Percentiles rank a stretch among this genome's conserved stretches.
These are phyloP conservation scores for Podargus strigoides DNA, from an alignment of 2,797 vertebrate species.

Conservation along the genomic window DNA sequence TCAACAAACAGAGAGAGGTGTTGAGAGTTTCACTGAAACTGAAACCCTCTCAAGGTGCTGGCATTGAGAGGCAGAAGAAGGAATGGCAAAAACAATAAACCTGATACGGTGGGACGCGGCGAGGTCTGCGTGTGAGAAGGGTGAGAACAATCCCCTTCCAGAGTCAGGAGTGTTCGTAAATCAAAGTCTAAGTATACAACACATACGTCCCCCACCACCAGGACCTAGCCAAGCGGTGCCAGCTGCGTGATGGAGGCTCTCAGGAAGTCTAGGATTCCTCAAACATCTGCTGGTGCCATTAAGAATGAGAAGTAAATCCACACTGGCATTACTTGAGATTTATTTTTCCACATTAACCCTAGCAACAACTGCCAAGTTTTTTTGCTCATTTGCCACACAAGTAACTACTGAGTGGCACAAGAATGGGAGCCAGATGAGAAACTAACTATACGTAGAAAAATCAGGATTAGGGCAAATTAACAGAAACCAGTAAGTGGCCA, in stretches of 20 bases:
- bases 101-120: not conserved
- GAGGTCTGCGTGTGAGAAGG: not conserved
- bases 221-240: constrained; percentile 70
- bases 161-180: constrained; percentile 59
- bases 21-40: not conserved
- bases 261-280: constrained; percentile 77
- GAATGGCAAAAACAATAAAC: not conserved
- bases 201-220: constrained; percentile 54
- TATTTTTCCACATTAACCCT: constrained; percentile 76
- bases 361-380: constrained; percentile 68
- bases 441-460: constrained; percentile 58
- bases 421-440: constrained; percentile 63
- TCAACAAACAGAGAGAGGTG: not conserved
- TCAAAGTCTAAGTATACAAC: constrained; percentile 65
- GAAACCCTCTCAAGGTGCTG: not conserved
- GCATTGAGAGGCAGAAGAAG: not conserved
- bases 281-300: constrained; percentile 78
- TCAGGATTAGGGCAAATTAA: constrained; percentile 59
- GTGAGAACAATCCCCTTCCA: not conserved
- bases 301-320: constrained; percentile 79
- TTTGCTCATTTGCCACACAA: constrained; percentile 69
- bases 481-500: constrained; percentile 35
- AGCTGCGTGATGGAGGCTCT: constrained; percentile 68
- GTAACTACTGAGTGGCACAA: constrained; percentile 63
- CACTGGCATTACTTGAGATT: constrained; percentile 76